Evolutionary conservation across 2,113 vertebrate genomes (phyloP).

Genomic region (Limnothrissa miodon): DNA sequence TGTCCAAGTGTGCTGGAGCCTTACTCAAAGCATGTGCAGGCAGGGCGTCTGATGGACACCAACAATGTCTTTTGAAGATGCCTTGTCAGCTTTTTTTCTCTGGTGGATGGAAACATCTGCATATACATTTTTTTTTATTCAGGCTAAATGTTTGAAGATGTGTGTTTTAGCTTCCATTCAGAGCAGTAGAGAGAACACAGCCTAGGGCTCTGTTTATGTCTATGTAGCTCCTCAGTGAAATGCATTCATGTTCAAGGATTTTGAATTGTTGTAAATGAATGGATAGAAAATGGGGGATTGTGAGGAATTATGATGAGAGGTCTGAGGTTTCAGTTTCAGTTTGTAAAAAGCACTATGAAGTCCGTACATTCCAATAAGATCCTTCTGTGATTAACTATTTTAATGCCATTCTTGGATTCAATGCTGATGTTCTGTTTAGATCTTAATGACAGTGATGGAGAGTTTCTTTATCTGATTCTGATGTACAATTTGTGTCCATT

Average conservation of each 20-base stretch:
- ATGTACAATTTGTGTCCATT: background rate
- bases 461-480: background rate
- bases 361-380: background rate
- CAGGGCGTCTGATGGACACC: background rate
- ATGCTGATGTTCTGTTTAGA: background rate
- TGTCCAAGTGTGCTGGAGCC: background rate
- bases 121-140: background rate
- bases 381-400: background rate
- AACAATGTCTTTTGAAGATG: background rate
- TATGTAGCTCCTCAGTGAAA: background rate
- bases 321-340: no score
- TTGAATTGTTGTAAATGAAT: background rate
- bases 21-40: background rate
- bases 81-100: background rate
- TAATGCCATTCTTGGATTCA: background rate
- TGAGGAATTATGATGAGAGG: background rate
- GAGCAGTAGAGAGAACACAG: no score
- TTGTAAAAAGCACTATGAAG: background rate
- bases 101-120: background rate
- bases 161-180: background rate
- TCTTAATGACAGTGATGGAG: background rate
- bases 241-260: background rate
- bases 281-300: background rate
- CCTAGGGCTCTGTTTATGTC: background rate
- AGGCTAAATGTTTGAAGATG: background rate